Base-by-base conservation (phyloP, 1,140 invertebrate species). In the Phortica variegata region DNA sequence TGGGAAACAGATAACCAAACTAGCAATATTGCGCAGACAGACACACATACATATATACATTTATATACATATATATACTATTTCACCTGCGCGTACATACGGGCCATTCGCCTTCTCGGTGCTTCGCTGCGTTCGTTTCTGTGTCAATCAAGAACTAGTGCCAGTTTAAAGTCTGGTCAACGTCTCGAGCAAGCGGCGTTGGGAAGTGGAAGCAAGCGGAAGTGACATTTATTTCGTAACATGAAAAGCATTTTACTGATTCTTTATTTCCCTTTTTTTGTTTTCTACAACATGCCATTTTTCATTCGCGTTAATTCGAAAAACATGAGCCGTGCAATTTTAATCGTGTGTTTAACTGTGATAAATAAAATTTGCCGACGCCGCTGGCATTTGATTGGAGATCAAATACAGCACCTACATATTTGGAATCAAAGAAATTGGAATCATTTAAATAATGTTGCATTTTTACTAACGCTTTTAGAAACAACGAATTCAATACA, bases 241-340 rank as follows among this genome's bases (percentile, higher is more conserved):
- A 44, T 39, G 54, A 46, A 54, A 60, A 61, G 23, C 41, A 47
- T 40, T 54, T 57, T 47, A 31, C 43, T 18, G 47, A 31, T n/a
- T 49, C 29, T 41, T 55, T 29, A 41, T 37, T 15, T 17, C 23
- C 26, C 18, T 43, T 49, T 58, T 6, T 7, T 29, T 29, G 6
- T 7, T 29, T 29, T 12, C 26, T 12, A 29, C 6, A 29, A 6
- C 12, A 29, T 38, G 15, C 3, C 1, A 29, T 52, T 42, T 43
- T 51, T 46, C 31, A 29, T 46, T 21, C 9, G 33, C 43, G 16
- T 44, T 49, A 38, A 52, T 52, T 47, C 43, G 44, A 21, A 37
- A 37, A 42, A 42, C 19, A 47, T 51, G 19, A 47, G 36, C 26
- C 36, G 19, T 36, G 43, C 43, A 51, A 51, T 7, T 50, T 26